Conservation (phyloP, 1,140 invertebrate species). For the Drosophila willistoni region DNA sequence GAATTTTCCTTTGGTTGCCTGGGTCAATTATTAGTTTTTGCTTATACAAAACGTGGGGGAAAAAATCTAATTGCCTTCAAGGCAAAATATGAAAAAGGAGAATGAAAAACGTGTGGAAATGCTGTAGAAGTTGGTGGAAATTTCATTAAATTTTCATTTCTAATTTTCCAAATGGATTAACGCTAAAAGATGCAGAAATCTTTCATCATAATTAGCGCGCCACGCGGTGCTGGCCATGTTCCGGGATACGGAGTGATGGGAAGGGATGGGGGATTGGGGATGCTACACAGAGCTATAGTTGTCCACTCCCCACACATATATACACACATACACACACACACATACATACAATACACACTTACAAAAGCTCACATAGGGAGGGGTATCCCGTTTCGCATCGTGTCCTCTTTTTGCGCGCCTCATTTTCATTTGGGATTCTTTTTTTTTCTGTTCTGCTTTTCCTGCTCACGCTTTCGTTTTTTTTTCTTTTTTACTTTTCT, state of each 20-base stretch:
- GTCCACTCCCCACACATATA: constrained; percentile 52
- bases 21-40: constrained; percentile 49
- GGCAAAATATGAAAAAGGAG: constrained; percentile 9
- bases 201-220: constrained; percentile 80
- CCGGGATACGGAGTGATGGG: constrained; percentile 7
- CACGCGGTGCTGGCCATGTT: constrained; percentile 43
- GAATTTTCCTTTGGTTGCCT: background rate
- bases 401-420: constrained; percentile 42
- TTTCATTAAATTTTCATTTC: constrained; percentile 81
- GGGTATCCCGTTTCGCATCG: constrained; percentile 29
- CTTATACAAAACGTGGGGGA: constrained; percentile 4
- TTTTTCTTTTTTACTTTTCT: constrained; percentile 47
- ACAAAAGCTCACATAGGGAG: constrained; percentile 25
- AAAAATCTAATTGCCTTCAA: constrained; percentile 25
- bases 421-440: constrained; percentile 40
- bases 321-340: constrained; percentile 7
- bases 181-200: constrained; percentile 80
- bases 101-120: constrained; percentile 52
- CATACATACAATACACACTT: background rate
- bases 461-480: constrained; percentile 53
- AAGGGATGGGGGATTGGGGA: background rate
- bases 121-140: constrained; percentile 66
- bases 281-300: constrained; percentile 49
- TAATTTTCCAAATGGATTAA: constrained; percentile 82
- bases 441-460: constrained; percentile 36